Conservation (phyloP, 2,888 invertebrate genomes). For the Laothoe populi region DNA sequence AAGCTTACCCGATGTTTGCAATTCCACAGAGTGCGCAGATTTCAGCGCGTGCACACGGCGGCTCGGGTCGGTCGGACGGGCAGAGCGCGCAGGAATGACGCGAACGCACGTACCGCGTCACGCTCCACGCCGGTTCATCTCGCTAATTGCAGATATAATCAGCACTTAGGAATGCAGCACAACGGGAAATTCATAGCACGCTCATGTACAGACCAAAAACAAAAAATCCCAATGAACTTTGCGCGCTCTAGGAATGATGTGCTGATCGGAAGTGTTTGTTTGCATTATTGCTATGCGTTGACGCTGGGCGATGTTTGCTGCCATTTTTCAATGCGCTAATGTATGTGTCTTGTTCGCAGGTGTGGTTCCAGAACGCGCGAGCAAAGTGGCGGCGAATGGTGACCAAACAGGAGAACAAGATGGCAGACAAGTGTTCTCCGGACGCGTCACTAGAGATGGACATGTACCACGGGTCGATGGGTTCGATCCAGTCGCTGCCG, state of each 20-base stretch:
- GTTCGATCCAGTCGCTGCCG: constrained; percentile 87
- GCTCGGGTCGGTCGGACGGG: constrained; percentile 26
- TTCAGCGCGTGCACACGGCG: constrained; percentile 42
- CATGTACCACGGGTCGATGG: constrained; percentile 87
- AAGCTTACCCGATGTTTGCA: constrained; percentile 38
- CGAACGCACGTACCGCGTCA: constrained; percentile 52
- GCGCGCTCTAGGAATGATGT: constrained; percentile 26
- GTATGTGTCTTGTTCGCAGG: constrained; percentile 86
- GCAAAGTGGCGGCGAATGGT: constrained; percentile 97
- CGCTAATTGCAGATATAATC: constrained; percentile 74
- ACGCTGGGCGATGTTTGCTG: constrained; percentile 40
- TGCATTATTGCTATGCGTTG: constrained; percentile 50
- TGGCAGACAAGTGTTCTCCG: constrained; percentile 89
- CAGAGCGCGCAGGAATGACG: constrained; percentile 36
- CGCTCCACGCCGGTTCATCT: constrained; percentile 52
- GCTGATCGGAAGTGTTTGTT: constrained; percentile 37
- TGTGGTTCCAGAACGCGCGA: constrained; percentile 97
- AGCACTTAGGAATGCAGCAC: constrained; percentile 59
- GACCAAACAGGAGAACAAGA: constrained; percentile 91
- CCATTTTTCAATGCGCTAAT: constrained; percentile 54
- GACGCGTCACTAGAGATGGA: constrained; percentile 87
- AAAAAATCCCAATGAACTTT: constrained; percentile 47
- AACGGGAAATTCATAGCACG: constrained; percentile 59
- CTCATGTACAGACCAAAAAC: constrained; percentile 61
- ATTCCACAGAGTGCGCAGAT: constrained; percentile 46